phyloP scores from a whole-genome alignment of 1,140 invertebrate genomes.

The Nebria ingens region DNA sequence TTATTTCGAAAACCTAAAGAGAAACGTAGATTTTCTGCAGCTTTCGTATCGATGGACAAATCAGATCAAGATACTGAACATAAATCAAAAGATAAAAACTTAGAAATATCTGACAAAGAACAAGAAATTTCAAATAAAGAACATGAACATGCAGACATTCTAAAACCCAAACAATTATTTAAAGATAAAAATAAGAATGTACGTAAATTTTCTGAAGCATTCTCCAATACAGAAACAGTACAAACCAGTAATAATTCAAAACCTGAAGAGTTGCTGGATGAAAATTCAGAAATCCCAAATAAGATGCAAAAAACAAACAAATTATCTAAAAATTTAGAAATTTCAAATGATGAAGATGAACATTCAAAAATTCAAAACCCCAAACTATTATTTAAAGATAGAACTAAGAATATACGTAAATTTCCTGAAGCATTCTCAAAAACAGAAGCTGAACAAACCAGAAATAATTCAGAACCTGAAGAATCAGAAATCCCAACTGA shows the following conservation, averaged over 20 bases:
- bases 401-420: neutral
- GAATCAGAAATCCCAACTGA: too few species aligned
- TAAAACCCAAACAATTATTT: neutral
- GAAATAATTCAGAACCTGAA: neutral
- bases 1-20: neutral
- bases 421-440: conserved; percentile 1
- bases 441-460: neutral
- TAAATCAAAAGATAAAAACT: too few species aligned
- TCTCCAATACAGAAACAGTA: neutral
- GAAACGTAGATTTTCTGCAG: neutral
- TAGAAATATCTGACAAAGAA: too few species aligned
- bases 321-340: conserved; percentile 8
- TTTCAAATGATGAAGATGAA: neutral
- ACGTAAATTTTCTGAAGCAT: neutral
- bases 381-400: neutral
- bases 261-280: neutral
- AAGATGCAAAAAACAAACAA: conserved; percentile 18
- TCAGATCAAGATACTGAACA: too few species aligned
- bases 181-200: neutral
- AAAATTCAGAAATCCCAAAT: too few species aligned
- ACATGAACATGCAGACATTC: neutral
- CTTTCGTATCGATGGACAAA: too few species aligned
- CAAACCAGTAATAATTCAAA: neutral
- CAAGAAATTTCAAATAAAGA: neutral
- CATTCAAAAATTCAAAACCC: neutral